Percentiles rank a stretch among this genome's conserved stretches.
Conservation (phyloP, 2,113 vertebrate genomes). For the Pithys albifrons region DNA sequence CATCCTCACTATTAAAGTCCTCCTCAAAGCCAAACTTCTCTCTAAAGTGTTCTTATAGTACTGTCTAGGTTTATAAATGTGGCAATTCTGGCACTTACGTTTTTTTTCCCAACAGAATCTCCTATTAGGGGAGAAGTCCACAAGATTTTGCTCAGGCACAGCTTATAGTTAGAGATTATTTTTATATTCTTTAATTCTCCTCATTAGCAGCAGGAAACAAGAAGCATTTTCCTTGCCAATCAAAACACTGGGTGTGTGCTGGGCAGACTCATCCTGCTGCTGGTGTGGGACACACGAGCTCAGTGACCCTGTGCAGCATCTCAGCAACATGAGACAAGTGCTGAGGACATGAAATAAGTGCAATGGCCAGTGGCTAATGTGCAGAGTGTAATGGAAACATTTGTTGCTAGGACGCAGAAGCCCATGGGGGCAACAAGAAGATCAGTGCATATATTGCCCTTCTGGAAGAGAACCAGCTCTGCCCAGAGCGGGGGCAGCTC, state of each 20-base stretch:
- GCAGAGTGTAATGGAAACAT: slow-evolving; percentile 28
- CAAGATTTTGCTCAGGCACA: neutral
- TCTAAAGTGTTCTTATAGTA: neutral
- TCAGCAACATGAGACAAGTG: neutral
- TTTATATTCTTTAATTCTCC: neutral
- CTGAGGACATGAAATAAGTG: neutral
- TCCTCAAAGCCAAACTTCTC: neutral
- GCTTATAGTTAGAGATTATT: neutral
- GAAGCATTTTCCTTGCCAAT: neutral
- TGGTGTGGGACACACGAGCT: neutral
- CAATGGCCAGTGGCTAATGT: neutral
- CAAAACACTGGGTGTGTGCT: neutral
- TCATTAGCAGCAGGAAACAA: neutral
- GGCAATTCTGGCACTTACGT: neutral
- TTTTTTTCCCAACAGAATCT: neutral
- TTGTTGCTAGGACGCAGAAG: slow-evolving; percentile 75
- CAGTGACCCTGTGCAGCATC: neutral
- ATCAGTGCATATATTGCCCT: slow-evolving; percentile 80
- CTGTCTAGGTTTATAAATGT: neutral
- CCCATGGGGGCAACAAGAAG: slow-evolving; percentile 75
- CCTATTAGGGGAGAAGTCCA: neutral
- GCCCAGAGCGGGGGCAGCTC: slow-evolving; percentile 44
- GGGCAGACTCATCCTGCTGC: neutral
- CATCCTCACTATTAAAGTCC: neutral
- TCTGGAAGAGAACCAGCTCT: slow-evolving; percentile 70